Percentiles rank a stretch among this genome's conserved stretches.
Evolutionary conservation across 2,888 invertebrate genomes (phyloP).

Genomic region (Hesperia comma): DNA sequence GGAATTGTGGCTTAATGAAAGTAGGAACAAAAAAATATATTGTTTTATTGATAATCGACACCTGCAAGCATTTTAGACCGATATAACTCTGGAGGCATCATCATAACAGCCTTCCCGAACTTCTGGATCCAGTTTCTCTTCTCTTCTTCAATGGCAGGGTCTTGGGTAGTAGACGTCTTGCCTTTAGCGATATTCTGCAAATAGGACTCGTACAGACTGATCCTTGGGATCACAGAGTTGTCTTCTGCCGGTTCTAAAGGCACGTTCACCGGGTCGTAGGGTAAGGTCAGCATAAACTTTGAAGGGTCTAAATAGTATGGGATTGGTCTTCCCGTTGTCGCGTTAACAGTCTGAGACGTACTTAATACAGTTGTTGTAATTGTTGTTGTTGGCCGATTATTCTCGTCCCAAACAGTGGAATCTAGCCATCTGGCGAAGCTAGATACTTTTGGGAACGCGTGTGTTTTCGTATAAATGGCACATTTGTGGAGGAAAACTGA

Average conservation of each 20-base stretch:
- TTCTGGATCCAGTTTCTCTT: constrained; percentile 54
- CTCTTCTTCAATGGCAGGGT: constrained; percentile 49
- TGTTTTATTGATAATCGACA: constrained; percentile 26
- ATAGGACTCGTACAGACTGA: constrained; percentile 76
- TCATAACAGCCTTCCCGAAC: constrained; percentile 54
- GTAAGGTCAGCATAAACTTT: constrained; percentile 67
- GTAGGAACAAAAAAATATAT: neutral
- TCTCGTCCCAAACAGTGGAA: constrained; percentile 75
- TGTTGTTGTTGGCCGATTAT: constrained; percentile 56
- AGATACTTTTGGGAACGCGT: constrained; percentile 72
- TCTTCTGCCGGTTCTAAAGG: constrained; percentile 73
- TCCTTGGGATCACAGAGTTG: constrained; percentile 71
- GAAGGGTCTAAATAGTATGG: constrained; percentile 55
- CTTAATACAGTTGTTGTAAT: constrained; percentile 39
- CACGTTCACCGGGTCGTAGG: constrained; percentile 70
- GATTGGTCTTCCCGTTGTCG: constrained; percentile 46
- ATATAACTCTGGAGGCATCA: constrained; percentile 47
- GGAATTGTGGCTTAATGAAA: neutral
- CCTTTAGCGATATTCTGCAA: constrained; percentile 60
- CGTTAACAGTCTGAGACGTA: constrained; percentile 40
- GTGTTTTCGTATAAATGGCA: constrained; percentile 69
- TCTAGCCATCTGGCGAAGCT: constrained; percentile 69
- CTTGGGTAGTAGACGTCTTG: constrained; percentile 59
- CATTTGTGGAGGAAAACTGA: constrained; percentile 68
- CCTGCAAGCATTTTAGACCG: constrained; percentile 6